Evolutionary conservation across 2,888 invertebrate genomes (phyloP).

Genomic region (Parochlus steinenii): DNA sequence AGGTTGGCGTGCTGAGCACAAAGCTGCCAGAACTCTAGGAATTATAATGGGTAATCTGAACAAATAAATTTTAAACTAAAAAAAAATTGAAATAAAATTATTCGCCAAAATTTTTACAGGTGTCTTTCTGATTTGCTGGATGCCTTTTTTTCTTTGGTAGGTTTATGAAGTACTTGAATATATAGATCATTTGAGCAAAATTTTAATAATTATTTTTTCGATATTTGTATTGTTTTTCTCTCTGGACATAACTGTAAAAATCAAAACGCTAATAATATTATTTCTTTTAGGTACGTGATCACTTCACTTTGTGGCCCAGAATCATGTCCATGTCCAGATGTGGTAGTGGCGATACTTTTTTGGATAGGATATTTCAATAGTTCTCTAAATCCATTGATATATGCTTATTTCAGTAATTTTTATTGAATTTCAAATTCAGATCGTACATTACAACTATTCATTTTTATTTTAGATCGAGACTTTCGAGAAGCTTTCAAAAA

Average conservation of each 20-base stretch:
- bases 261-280: background rate
- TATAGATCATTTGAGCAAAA: background rate
- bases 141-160: background rate
- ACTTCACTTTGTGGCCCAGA: constrained; percentile 65
- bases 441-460: too few relatives aligned
- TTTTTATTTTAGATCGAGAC: too few relatives aligned
- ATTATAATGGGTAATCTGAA: constrained; percentile 66
- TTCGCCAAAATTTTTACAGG: background rate
- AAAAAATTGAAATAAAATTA: constrained; percentile 2
- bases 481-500: constrained; percentile 93
- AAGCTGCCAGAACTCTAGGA: constrained; percentile 86
- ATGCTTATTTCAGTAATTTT: constrained; percentile 94
- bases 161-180: too few relatives aligned
- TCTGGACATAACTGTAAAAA: constrained; percentile 1
- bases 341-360: constrained; percentile 80
- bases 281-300: constrained; percentile 57
- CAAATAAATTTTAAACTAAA: background rate
- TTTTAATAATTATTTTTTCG: background rate
- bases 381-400: constrained; percentile 85
- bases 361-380: constrained; percentile 98
- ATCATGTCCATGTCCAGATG: constrained; percentile 62
- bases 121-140: background rate
- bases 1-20: constrained; percentile 79
- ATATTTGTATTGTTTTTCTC: background rate
- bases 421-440: too few relatives aligned